Conservation (phyloP, 2,888 invertebrate species). For the Coleophora deauratella region DNA sequence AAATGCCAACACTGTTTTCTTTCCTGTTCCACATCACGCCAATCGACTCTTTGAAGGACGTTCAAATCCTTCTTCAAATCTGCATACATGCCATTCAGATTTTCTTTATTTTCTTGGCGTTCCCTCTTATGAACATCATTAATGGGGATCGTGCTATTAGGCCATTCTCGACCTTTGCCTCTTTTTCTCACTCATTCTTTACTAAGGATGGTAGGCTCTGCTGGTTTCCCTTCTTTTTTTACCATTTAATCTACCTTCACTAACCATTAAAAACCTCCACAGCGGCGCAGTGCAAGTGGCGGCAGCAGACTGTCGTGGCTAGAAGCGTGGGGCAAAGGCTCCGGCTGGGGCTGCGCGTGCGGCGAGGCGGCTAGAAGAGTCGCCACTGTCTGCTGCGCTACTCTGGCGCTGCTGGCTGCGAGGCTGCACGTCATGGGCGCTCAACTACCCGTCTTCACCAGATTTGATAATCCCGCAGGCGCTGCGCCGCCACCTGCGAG, state of each 20-base stretch:
- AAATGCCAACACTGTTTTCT: too few relatives aligned
- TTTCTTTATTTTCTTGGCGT: too few relatives aligned
- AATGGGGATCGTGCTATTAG: too few relatives aligned
- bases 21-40: too few relatives aligned
- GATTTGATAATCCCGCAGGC: conserved; percentile 98
- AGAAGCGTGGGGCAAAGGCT: conserved; percentile 63
- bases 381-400: conserved; percentile 84
- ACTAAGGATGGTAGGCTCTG: too few relatives aligned
- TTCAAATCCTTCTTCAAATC: too few relatives aligned
- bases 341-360: conserved; percentile 59
- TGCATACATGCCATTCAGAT: too few relatives aligned
- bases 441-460: conserved; percentile 95
- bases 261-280: not conserved
- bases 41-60: too few relatives aligned
- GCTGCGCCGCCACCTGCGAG: conserved; percentile 84
- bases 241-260: not conserved
- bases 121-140: too few relatives aligned
- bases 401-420: conserved; percentile 85
- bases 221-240: too few relatives aligned
- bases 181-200: too few relatives aligned
- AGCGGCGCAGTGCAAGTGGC: conserved; percentile 48
- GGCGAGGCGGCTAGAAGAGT: conserved; percentile 84
- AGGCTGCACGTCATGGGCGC: conserved; percentile 97
- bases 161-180: too few relatives aligned
- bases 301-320: conserved; percentile 55